A percentile compares a stretch with the other conserved stretches of the same genome.
These are phyloP conservation scores for Amphipoea lucens DNA, from an alignment of 2,888 invertebrate genomes.

Conservation along the genomic window DNA sequence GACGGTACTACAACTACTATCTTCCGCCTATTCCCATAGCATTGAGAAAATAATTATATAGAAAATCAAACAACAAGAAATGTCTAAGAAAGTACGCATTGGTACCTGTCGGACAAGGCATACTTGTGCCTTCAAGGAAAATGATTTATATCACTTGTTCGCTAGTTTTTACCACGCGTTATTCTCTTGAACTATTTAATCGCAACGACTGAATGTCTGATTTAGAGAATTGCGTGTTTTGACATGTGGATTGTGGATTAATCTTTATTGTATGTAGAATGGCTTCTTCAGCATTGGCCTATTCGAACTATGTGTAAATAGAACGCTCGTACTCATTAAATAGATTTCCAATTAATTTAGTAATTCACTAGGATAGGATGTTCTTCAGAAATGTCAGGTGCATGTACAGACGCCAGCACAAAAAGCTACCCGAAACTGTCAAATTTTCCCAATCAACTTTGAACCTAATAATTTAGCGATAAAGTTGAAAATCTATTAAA, in stretches of 20 bases:
- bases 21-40: slow-evolving; percentile 10
- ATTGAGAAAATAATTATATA: slow-evolving; percentile 48
- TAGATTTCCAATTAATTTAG: slow-evolving; percentile 6
- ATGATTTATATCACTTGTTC: slow-evolving; percentile 51
- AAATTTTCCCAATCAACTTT: too few relatives aligned
- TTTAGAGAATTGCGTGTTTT: slow-evolving; percentile 48
- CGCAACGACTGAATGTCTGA: slow-evolving; percentile 29
- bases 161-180: slow-evolving; percentile 37
- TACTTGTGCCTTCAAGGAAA: slow-evolving; percentile 46
- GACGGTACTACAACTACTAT: not conserved
- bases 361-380: not conserved
- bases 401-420: too few relatives aligned
- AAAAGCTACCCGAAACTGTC: too few relatives aligned
- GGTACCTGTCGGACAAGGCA: slow-evolving; percentile 27
- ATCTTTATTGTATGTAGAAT: slow-evolving; percentile 18
- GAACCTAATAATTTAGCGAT: too few relatives aligned
- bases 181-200: slow-evolving; percentile 50
- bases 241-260: slow-evolving; percentile 41
- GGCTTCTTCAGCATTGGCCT: slow-evolving; percentile 45
- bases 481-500: too few relatives aligned
- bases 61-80: slow-evolving; percentile 50
- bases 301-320: slow-evolving; percentile 18
- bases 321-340: slow-evolving; percentile 14
- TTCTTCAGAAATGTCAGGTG: too few relatives aligned
- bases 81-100: slow-evolving; percentile 45